Conservation (phyloP, 2,888 invertebrate genomes). For the Strigamia crassipes region DNA sequence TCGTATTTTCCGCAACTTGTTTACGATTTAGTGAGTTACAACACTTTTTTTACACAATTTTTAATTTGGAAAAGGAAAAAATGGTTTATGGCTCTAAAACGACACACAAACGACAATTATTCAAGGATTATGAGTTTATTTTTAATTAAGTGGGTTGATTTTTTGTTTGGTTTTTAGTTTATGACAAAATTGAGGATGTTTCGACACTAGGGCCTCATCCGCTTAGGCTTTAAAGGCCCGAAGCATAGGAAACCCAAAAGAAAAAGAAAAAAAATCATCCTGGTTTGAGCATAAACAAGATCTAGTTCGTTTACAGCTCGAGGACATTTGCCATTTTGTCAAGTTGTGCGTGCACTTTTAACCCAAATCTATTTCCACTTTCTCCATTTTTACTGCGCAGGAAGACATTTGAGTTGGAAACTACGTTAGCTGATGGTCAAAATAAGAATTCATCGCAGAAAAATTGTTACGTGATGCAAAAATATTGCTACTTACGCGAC, state of each 20-base stretch:
- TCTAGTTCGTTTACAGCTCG: not conserved
- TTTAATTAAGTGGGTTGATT: too few species aligned
- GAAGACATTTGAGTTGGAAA: not conserved
- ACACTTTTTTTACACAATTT: not conserved
- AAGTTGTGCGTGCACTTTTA: not conserved
- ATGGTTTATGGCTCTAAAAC: too few species aligned
- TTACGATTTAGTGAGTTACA: not conserved
- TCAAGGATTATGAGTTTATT: too few species aligned
- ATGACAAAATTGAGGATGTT: not conserved
- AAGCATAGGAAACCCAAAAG: not conserved
- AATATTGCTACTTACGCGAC: slow-evolving; percentile 7
- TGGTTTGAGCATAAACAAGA: not conserved
- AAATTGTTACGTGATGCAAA: not conserved
- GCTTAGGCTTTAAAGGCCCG: not conserved
- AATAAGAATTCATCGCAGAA: not conserved
- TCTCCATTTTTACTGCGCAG: not conserved
- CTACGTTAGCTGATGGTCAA: not conserved
- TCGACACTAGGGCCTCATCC: not conserved
- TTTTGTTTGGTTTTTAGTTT: too few species aligned
- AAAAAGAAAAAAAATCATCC: not conserved
- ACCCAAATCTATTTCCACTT: not conserved
- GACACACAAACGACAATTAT: too few species aligned
- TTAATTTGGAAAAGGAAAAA: not conserved
- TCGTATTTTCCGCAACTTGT: not conserved
- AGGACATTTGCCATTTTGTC: not conserved